Evolutionary conservation across 2,888 invertebrate species (phyloP), one percentile per base, ranked within the genome.

Genomic region (Perdita meconis): DNA sequence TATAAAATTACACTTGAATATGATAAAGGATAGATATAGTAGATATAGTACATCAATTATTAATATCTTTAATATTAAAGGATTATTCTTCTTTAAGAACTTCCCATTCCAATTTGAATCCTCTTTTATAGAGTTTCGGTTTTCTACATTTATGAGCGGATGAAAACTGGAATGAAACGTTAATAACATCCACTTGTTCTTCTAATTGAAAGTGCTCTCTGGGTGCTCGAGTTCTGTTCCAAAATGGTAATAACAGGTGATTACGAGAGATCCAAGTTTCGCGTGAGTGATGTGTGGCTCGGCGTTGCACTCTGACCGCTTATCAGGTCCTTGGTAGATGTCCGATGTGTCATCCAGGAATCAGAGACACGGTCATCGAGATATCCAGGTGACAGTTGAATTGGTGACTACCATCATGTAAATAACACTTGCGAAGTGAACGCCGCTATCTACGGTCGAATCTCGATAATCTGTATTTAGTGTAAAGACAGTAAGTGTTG

Each of bases 331-430:
- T 51, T 26, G 38, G 56, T 38, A 55, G 36, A 63, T 19, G 70
- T n/a, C 4, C 26, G 66, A 53, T 63, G 56, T 42, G 63, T 77
- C 75, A 68, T 51, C 68, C 56, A 56, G 74, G 67, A 73, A 67
- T 67, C 60, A 76, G 56, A 40, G 66, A 42, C 61, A 74, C 61
- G 76, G 36, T 38, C 64, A 75, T 68, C 76, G 42, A 61, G 67
- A 74, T 74, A 76, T 47, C 26, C 60, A 53, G 26, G 56, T 66
- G 75, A 60, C 72, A 65, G 44, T 61, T 36, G 47, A 36, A 56
- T 30, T 63, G 16, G 22, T 44, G 72, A 19, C 67, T 19, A 60
- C 19, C 56, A 42, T 56, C 50, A 53, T 73, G 75, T 50, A 74
- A 74, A 74, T 72, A 74, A 73, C 65, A 72, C 51, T 16, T 50